Evolutionary conservation across 2,113 vertebrate genomes (phyloP).

Genomic region (Caranx ignobilis): DNA sequence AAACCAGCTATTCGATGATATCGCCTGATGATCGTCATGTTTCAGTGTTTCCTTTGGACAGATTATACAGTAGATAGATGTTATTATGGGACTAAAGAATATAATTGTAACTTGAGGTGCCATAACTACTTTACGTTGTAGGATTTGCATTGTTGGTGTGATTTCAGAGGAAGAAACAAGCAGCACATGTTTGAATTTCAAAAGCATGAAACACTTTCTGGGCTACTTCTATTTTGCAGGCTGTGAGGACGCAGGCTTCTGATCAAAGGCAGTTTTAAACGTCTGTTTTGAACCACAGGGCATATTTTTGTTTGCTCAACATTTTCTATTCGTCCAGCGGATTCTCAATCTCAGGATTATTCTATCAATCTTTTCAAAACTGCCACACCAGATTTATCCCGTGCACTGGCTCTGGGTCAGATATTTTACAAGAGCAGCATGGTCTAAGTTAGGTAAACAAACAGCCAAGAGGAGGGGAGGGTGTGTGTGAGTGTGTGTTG

Average conservation of each 20-base stretch:
- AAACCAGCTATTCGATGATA: too few relatives aligned
- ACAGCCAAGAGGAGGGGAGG: not conserved
- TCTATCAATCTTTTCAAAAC: slow-evolving; percentile 46
- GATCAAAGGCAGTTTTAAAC: slow-evolving; percentile 54
- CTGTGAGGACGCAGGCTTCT: slow-evolving; percentile 46
- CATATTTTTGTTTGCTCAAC: slow-evolving; percentile 4
- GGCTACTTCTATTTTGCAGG: slow-evolving; percentile 46
- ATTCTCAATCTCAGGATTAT: slow-evolving; percentile 34
- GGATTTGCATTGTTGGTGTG: not conserved
- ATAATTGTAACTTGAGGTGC: not conserved
- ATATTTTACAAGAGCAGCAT: slow-evolving; percentile 36
- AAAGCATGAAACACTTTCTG: slow-evolving; percentile 17
- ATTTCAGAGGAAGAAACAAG: slow-evolving; percentile 22
- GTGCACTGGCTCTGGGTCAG: slow-evolving; percentile 13
- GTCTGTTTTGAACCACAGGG: slow-evolving; percentile 43
- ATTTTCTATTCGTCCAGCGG: slow-evolving; percentile 29
- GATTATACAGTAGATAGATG: not conserved
- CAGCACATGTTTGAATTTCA: slow-evolving; percentile 31
- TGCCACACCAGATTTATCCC: slow-evolving; percentile 22
- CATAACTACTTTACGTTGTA: not conserved
- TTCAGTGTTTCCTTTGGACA: not conserved
- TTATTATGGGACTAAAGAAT: too few relatives aligned
- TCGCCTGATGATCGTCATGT: too few relatives aligned
- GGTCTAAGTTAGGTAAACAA: slow-evolving; percentile 62
- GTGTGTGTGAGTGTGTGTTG: slow-evolving; percentile 28